Base-by-base conservation (phyloP, 2,113 vertebrate genomes). In the Toxotes chatareus region DNA sequence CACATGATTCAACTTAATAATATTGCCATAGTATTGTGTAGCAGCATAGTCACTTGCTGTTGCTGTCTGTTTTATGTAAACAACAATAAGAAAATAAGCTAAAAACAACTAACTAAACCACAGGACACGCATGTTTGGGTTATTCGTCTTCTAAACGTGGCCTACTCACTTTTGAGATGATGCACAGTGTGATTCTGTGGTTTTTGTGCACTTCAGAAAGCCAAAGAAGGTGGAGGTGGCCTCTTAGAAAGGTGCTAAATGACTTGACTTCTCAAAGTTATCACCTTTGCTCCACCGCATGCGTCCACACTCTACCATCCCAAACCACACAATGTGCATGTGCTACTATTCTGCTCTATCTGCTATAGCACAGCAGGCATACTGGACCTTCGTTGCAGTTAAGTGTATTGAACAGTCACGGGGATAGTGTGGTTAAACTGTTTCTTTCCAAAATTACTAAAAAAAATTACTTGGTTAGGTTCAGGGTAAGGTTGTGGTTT, bases 221-320 rank as follows among this genome's bases (percentile, higher is more conserved):
- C 64, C 72, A 87, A 78, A 89, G 60, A 34, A 49, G 36, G 32
- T 51, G 47, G 70, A 79, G 82, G 65, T 59, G 46, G 63, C 42
- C 59, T 69, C 76, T 80, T 73, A 71, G 46, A 88, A 90, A 92
- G 78, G 89, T 88, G 88, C 76, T 82, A 88, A 79, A 88, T 93
- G 90, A 87, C 85, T 85, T 66, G 44, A 79, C 73, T 73, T 69
- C 68, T 82, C 78, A 83, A 87, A 93, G 72, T 83, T 70, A 60
- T 89, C 89, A 92, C 84, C 86, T 88, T 81, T 86, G 76, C 69
- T 64, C 75, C 70, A 86, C 85, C 82, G 16, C 79, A 88, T 70
- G 40, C 74, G 83, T 75, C 68, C 89, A 84, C 67, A 57, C 69
- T 79, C 67, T 76, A 57, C 79, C 78, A 47, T 86, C 59, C 80